Evolutionary conservation across 2,113 vertebrate genomes (phyloP), one percentile per base, ranked within the genome.

Genomic region (Calypte anna): DNA sequence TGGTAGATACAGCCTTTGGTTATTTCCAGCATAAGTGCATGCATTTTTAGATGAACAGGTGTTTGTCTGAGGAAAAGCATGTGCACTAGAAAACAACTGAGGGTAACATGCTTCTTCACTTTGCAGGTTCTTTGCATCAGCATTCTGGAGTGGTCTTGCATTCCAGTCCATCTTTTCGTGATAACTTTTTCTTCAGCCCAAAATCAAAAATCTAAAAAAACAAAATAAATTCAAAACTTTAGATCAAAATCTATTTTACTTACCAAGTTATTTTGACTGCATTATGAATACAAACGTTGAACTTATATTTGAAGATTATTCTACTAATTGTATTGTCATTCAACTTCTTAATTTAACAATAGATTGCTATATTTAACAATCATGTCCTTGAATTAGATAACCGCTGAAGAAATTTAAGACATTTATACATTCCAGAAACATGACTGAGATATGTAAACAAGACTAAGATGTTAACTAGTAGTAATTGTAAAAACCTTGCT

Each of bases 81-180:
- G 82, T 36, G 62, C 58, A 61, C 74, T 82, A 86, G 95, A 20
- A 92, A 88, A 36, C 25, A 84, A 51, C 14, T 62, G 97, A 70
- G 21, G n/a, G 38, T 91, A 93, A 96, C 88, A 66, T 3, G 58
- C 30, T 93, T 50, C 46, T 93, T 89, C 68, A 33, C 11, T 85
- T 76, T 85, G 92, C 14, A 76, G 50, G 27, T 91, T 91, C 13
- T 88, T 94, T 10, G 61, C 58, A 57, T 67, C 73, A 25, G 63
- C 9, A 46, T 92, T 85, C 70, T 89, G 86, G 23, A 83, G 77
- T 38, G 91, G 83, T 36, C 96, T 96, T 77, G 38, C 36, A 82
- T 96, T 98, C 98, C 98, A 98, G 78, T 97, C 97, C 98, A 98
- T 98, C 31, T 83, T 93, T 51, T 77, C 66, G 46, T 68, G 20